Evolutionary conservation across 2,113 vertebrate genomes (phyloP).

Genomic region (Oreochromis niloticus): DNA sequence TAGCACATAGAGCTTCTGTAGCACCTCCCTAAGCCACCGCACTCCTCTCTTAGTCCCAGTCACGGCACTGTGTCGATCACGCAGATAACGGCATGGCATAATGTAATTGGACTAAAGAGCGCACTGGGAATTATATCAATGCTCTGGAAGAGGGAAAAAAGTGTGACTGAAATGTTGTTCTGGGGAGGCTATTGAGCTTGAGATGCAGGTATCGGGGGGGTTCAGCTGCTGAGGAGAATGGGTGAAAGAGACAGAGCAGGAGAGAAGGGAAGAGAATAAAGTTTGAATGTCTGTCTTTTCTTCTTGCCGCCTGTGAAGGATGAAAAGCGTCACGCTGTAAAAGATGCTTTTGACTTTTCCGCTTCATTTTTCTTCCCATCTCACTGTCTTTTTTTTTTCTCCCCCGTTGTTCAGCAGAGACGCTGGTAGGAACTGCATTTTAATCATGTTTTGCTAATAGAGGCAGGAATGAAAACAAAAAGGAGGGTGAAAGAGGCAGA

Average conservation of each 20-base stretch:
- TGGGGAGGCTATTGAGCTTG: constrained; percentile 69
- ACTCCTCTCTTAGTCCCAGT: constrained; percentile 46
- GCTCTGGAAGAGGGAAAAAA: constrained; percentile 11
- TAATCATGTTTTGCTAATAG: constrained; percentile 76
- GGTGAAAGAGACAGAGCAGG: not conserved
- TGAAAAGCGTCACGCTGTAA: constrained; percentile 68
- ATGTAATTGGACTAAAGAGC: constrained; percentile 81
- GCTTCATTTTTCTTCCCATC: constrained; percentile 52
- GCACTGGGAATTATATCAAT: constrained; percentile 75
- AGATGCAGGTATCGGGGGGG: constrained; percentile 58
- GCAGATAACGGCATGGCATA: constrained; percentile 77
- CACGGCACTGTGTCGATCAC: constrained; percentile 64
- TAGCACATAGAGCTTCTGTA: constrained; percentile 73
- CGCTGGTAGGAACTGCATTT: constrained; percentile 71
- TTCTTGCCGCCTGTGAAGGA: constrained; percentile 66
- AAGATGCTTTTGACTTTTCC: constrained; percentile 73
- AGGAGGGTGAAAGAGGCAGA: constrained; percentile 57
- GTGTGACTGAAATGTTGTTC: constrained; percentile 67
- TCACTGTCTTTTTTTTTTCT: constrained; percentile 3
- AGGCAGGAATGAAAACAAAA: constrained; percentile 54
- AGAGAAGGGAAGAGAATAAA: constrained; percentile 35
- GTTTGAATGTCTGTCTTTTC: constrained; percentile 68
- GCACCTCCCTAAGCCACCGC: constrained; percentile 69
- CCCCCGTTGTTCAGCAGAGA: constrained; percentile 45
- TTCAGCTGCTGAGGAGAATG: constrained; percentile 52